These are phyloP conservation scores for Hylaeus anthracinus DNA, from an alignment of 1,140 invertebrate species.

Conservation along the genomic window DNA sequence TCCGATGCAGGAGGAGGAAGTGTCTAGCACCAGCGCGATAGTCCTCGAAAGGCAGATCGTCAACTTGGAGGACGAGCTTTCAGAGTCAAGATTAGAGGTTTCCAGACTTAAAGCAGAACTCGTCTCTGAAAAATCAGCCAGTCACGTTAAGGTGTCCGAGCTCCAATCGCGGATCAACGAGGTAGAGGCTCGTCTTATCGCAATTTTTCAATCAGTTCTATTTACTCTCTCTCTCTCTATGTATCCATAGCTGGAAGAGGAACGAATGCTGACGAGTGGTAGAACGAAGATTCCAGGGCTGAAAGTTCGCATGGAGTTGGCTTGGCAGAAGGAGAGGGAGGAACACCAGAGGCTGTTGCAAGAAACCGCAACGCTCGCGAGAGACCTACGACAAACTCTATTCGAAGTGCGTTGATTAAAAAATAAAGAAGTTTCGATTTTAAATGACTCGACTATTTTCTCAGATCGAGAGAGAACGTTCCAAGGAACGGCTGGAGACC, in stretches of 20 bases:
- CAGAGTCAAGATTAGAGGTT: slow-evolving; percentile 89
- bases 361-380: slow-evolving; percentile 94
- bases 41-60: slow-evolving; percentile 91
- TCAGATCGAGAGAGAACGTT: slow-evolving; percentile 91
- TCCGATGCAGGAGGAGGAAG: slow-evolving; percentile 77
- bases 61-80: slow-evolving; percentile 93
- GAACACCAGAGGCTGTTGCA: slow-evolving; percentile 94
- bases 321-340: slow-evolving; percentile 97
- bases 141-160: slow-evolving; percentile 93
- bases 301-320: slow-evolving; percentile 93
- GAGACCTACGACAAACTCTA: slow-evolving; percentile 92
- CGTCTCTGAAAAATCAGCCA: slow-evolving; percentile 92
- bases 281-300: slow-evolving; percentile 92
- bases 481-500: slow-evolving; percentile 92
- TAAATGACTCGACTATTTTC: neutral
- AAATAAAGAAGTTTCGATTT: neutral
- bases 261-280: slow-evolving; percentile 88
- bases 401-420: slow-evolving; percentile 85
- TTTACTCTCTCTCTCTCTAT: neutral
- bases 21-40: slow-evolving; percentile 80
- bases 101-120: slow-evolving; percentile 94
- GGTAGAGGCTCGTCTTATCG: slow-evolving; percentile 76
- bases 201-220: slow-evolving; percentile 1
- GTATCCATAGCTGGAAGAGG: slow-evolving; percentile 87
- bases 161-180: slow-evolving; percentile 96